These are phyloP conservation scores for Fulica atra DNA, from an alignment of 2,113 vertebrate species.

Conservation along the genomic window DNA sequence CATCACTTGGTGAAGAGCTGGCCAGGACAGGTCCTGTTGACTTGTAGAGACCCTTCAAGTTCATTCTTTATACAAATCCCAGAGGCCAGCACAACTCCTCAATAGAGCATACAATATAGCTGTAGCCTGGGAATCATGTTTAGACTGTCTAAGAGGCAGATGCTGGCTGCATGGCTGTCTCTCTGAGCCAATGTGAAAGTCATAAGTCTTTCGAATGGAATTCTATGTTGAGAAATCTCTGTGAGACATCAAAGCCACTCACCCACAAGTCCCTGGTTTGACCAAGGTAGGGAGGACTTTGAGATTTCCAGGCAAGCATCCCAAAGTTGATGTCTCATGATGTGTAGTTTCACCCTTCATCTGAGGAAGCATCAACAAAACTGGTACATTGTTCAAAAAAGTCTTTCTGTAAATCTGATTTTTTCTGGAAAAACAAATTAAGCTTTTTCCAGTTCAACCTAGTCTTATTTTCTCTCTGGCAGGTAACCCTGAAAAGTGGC, in stretches of 20 bases:
- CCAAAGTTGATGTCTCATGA: neutral
- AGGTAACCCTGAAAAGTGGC: neutral
- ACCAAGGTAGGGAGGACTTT: neutral
- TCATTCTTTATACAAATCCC: neutral
- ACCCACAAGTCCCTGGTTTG: neutral
- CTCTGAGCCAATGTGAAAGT: neutral
- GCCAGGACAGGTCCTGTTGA: neutral
- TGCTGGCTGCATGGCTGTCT: fast-evolving
- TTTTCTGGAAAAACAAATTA: neutral
- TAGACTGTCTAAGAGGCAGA: neutral
- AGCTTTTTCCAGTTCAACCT: neutral
- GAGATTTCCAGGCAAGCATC: neutral
- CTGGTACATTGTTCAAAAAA: neutral
- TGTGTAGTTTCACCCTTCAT: neutral
- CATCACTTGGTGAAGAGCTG: neutral
- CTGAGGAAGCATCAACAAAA: neutral
- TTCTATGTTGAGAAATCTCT: neutral
- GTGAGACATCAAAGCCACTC: neutral
- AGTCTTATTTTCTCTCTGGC: neutral
- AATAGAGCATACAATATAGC: neutral
- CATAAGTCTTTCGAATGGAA: neutral
- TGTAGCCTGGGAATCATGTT: neutral
- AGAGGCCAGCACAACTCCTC: neutral
- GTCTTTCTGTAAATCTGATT: neutral
- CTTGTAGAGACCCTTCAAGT: neutral